Evolutionary conservation across 2,888 invertebrate species (phyloP), one percentile per base, ranked within the genome.

Genomic region (Geophilus truncorum): DNA sequence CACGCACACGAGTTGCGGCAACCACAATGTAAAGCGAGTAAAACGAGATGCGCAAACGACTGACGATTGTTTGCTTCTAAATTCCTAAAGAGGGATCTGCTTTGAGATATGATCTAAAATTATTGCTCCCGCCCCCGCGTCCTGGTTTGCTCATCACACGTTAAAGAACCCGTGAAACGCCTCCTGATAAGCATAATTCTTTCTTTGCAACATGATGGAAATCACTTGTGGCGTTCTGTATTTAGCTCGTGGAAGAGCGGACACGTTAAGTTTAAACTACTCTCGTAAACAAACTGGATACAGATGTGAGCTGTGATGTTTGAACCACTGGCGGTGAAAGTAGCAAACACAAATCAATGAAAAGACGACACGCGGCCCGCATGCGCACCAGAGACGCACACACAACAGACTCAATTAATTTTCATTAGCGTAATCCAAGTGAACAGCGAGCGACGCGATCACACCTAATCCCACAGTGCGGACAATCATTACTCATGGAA

Each of bases 371-470:
- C 51, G 51, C 51, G 25, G 70, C 70, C 70, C 70, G 70, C 70
- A 70, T 70, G 70, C 70, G 70, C 70, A 70, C 70, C 70, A 70
- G 25, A 70, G 25, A 70, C 70, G 28, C 70, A 28, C 70, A 28
- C 70, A 70, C 70, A 70, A 70, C 70, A 70, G 70, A 70, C 70
- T 70, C 70, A 70, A 70, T 70, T 70, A 70, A 70, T 70, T 70
- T 70, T 70, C 70, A 70, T 70, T 70, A 70, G 70, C 70, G 70
- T 70, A 70, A 70, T 70, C 70, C 70, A 70, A 70, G 70, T 70
- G 70, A 70, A 70, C 70, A 70, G 70, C 70, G 70, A 70, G 70
- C 70, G 70, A 70, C 70, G 70, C 70, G 70, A 70, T 70, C 70
- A 70, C 70, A 70, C 70, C 70, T 70, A 70, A 70, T 70, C 70